Evolutionary conservation across 2,113 vertebrate species (phyloP).

Genomic region (Pardalotus punctatus): DNA sequence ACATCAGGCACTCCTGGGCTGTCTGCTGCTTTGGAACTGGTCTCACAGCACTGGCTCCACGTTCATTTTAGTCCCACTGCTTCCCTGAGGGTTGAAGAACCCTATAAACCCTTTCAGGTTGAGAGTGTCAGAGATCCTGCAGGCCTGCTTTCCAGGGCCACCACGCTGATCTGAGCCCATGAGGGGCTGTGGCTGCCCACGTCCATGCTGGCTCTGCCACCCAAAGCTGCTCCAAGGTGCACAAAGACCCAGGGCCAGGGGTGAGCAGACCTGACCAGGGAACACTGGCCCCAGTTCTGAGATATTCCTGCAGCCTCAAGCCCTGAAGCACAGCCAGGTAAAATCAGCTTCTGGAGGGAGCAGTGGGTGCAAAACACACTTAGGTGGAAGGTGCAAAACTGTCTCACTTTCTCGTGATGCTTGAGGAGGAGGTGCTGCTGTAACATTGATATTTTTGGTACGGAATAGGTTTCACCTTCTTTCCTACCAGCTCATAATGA

Average conservation of each 20-base stretch:
- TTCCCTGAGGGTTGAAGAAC: not conserved
- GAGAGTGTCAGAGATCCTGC: not conserved
- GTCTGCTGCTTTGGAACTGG: not conserved
- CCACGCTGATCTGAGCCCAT: fast-evolving
- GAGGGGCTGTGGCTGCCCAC: not conserved
- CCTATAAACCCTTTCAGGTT: not conserved
- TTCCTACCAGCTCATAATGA: not conserved
- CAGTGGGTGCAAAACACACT: not conserved
- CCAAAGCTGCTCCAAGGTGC: not conserved
- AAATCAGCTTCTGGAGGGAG: not conserved
- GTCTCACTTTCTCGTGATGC: not conserved
- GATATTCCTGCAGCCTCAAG: not conserved
- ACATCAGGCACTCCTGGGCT: no score
- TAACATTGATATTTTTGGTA: not conserved
- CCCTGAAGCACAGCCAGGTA: not conserved
- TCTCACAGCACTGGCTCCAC: not conserved
- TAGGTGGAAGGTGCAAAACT: not conserved
- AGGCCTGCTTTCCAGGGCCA: not conserved
- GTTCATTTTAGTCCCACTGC: not conserved
- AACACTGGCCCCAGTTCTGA: not conserved
- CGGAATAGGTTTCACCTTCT: not conserved
- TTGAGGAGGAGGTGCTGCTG: not conserved
- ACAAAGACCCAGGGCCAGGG: not conserved
- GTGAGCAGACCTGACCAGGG: not conserved
- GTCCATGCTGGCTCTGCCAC: not conserved